Evolutionary conservation across 2,888 invertebrate genomes (phyloP).

Genomic region (Pecten maximus): DNA sequence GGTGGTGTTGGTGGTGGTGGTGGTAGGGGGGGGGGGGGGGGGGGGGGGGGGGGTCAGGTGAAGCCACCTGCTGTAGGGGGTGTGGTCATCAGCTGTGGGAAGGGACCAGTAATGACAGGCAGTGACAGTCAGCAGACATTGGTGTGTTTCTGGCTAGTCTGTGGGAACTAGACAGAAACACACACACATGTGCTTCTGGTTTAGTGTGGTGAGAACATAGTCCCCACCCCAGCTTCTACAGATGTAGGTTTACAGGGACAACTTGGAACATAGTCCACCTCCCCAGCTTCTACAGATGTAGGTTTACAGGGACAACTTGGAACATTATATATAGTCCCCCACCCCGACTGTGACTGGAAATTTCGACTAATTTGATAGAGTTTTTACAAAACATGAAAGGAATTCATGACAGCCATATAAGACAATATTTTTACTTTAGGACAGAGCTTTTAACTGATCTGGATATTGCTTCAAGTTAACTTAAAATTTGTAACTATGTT

Average conservation of each 20-base stretch:
- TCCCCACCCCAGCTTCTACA: not conserved
- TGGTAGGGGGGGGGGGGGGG: not conserved
- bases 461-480: too few species aligned
- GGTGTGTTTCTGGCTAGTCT: not conserved
- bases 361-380: too few species aligned
- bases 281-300: not conserved
- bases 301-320: not conserved
- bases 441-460: too few species aligned
- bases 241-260: not conserved
- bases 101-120: not conserved
- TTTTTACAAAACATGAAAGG: too few species aligned
- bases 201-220: not conserved
- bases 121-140: not conserved
- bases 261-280: not conserved
- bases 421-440: too few species aligned
- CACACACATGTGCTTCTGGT: conserved; percentile 2
- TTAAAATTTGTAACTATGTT: too few species aligned
- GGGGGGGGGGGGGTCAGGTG: not conserved
- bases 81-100: not conserved
- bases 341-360: too few species aligned
- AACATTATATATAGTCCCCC: not conserved
- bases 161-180: conserved; percentile 26
- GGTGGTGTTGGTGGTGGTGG: not conserved
- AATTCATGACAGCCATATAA: too few species aligned
- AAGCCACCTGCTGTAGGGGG: not conserved